These are phyloP conservation scores for Rynchops niger DNA, from an alignment of 2,113 vertebrate genomes.

Conservation along the genomic window DNA sequence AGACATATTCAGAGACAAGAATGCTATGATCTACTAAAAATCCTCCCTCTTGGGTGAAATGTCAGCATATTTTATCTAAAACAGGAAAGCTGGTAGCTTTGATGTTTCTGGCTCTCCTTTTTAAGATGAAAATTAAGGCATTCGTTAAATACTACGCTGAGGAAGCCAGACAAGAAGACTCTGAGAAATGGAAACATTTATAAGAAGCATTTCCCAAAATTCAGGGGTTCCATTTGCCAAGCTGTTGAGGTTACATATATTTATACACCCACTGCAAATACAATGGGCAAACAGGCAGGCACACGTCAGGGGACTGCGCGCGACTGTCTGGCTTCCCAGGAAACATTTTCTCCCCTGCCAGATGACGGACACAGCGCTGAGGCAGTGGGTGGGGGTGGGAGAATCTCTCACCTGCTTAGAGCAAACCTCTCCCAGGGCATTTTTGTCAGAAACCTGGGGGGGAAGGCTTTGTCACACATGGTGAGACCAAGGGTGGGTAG, in stretches of 20 bases:
- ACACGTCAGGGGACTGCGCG: accelerated
- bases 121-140: slow-evolving; percentile 17
- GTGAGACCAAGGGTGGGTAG: not conserved
- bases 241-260: not conserved
- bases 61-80: slow-evolving; percentile 52
- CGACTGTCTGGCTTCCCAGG: accelerated
- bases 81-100: slow-evolving; percentile 37
- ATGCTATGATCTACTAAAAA: slow-evolving; percentile 21
- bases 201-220: not conserved
- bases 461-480: not conserved
- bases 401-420: not conserved
- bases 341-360: not conserved
- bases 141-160: not conserved
- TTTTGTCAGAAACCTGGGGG: not conserved
- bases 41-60: slow-evolving; percentile 32
- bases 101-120: slow-evolving; percentile 30
- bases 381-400: not conserved
- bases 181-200: not conserved
- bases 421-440: not conserved
- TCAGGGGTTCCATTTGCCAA: not conserved
- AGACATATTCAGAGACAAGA: slow-evolving; percentile 25
- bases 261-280: not conserved
- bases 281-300: not conserved
- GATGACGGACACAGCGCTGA: not conserved
- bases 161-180: not conserved